Evolutionary conservation across 2,888 invertebrate species (phyloP).

Genomic region (Pasiphila rectangulata): DNA sequence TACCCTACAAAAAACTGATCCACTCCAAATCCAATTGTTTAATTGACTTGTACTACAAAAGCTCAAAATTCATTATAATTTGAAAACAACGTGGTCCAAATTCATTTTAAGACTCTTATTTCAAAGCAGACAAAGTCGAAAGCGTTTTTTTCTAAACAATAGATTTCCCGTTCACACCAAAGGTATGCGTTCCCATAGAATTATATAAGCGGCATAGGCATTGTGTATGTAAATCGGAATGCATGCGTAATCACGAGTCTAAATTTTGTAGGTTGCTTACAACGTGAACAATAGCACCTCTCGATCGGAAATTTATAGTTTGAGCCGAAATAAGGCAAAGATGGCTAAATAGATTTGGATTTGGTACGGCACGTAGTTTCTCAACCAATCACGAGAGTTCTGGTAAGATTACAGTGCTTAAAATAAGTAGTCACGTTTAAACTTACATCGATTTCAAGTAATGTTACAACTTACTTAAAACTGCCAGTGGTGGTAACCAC

Average conservation of each 20-base stretch:
- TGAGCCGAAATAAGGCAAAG: not conserved
- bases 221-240: conserved; percentile 24
- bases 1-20: conserved; percentile 11
- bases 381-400: too few species aligned
- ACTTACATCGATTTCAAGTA: not conserved
- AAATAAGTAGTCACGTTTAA: not conserved
- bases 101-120: conserved; percentile 5
- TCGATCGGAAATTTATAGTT: conserved; percentile 21
- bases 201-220: conserved; percentile 13
- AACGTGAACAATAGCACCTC: conserved; percentile 18
- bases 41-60: conserved; percentile 9
- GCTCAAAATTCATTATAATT: conserved; percentile 15
- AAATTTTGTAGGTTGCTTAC: conserved; percentile 25
- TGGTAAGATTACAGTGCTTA: too few species aligned
- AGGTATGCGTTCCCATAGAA: conserved; percentile 17
- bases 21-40: conserved; percentile 10
- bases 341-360: not conserved
- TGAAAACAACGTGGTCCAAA: not conserved
- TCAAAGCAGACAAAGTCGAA: conserved; percentile 1
- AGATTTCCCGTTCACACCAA: conserved; percentile 13
- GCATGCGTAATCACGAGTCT: conserved; percentile 26
- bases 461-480: too few species aligned
- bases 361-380: not conserved
- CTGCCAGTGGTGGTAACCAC: not conserved
- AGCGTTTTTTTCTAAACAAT: conserved; percentile 1